Evolutionary conservation across 1,140 invertebrate genomes (phyloP).

Genomic region (Cydia splendana): DNA sequence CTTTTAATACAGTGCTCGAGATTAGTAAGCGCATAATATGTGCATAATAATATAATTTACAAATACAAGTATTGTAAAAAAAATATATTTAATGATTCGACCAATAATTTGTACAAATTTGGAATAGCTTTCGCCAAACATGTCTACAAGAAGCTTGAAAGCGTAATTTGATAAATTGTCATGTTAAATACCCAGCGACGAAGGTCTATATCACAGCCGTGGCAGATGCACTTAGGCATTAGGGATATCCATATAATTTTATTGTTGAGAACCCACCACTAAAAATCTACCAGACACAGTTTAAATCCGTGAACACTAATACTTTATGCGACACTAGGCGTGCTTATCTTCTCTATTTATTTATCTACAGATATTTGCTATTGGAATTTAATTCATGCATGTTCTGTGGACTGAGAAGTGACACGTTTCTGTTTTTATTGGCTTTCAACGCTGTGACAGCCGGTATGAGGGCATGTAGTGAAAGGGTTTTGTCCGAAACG

Average conservation of each 20-base stretch:
- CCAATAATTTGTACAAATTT: slow-evolving; percentile 33
- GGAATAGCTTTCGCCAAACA: slow-evolving; percentile 44
- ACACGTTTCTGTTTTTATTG: slow-evolving; percentile 60
- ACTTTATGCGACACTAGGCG: slow-evolving; percentile 39
- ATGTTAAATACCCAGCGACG: slow-evolving; percentile 65
- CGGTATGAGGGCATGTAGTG: slow-evolving; percentile 30
- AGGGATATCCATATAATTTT: slow-evolving; percentile 62
- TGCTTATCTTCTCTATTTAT: slow-evolving; percentile 36
- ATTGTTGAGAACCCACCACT: slow-evolving; percentile 48
- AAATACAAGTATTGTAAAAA: slow-evolving; percentile 1
- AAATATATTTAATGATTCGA: slow-evolving; percentile 35
- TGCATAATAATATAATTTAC: slow-evolving; percentile 1
- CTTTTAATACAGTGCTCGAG: background rate
- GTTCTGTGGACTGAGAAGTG: slow-evolving; percentile 40
- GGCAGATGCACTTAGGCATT: slow-evolving; percentile 69
- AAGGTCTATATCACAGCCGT: slow-evolving; percentile 71
- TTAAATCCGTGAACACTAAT: slow-evolving; percentile 37
- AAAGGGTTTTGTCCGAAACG: slow-evolving; percentile 16
- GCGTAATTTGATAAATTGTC: slow-evolving; percentile 41
- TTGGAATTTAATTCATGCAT: slow-evolving; percentile 33
- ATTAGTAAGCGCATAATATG: slow-evolving; percentile 9
- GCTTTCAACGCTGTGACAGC: slow-evolving; percentile 48
- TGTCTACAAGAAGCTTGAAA: slow-evolving; percentile 53
- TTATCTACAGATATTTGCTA: slow-evolving; percentile 22
- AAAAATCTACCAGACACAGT: slow-evolving; percentile 39